Conservation (phyloP, 2,113 vertebrate species). For the Cephalopterus ornatus region DNA sequence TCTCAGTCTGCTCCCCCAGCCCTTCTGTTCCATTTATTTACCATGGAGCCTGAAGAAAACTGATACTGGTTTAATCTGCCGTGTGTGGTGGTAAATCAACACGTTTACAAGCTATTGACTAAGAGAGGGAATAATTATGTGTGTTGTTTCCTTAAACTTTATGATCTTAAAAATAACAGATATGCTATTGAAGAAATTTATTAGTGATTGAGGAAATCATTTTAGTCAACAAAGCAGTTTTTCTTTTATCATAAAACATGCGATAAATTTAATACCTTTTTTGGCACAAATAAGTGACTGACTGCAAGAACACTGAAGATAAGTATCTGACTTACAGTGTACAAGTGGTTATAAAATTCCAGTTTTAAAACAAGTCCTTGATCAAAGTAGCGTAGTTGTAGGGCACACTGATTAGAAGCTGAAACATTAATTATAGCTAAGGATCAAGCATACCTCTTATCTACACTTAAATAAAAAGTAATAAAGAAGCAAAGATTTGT, state of each 20-base stretch:
- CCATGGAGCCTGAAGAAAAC: neutral
- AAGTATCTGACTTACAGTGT: neutral
- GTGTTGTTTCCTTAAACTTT: neutral
- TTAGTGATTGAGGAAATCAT: neutral
- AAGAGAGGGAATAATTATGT: neutral
- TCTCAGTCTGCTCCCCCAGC: neutral
- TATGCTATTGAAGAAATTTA: neutral
- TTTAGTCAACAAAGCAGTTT: neutral
- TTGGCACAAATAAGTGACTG: neutral
- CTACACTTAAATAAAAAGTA: neutral
- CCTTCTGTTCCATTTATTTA: neutral
- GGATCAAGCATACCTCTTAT: neutral
- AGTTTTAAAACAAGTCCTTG: neutral
- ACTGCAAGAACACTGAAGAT: neutral
- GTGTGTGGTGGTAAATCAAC: neutral
- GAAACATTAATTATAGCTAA: neutral
- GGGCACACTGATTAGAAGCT: neutral
- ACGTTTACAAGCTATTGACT: neutral
- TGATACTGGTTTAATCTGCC: neutral
- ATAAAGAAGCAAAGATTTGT: neutral
- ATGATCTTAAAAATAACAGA: neutral
- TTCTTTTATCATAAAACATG: neutral
- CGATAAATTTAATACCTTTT: neutral
- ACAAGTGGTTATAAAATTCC: constrained; percentile 9
- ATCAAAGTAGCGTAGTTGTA: constrained; percentile 8